Evolutionary conservation across 1,140 invertebrate genomes (phyloP), one percentile per base, ranked within the genome.

Genomic region (Diabrotica undecimpunctata): DNA sequence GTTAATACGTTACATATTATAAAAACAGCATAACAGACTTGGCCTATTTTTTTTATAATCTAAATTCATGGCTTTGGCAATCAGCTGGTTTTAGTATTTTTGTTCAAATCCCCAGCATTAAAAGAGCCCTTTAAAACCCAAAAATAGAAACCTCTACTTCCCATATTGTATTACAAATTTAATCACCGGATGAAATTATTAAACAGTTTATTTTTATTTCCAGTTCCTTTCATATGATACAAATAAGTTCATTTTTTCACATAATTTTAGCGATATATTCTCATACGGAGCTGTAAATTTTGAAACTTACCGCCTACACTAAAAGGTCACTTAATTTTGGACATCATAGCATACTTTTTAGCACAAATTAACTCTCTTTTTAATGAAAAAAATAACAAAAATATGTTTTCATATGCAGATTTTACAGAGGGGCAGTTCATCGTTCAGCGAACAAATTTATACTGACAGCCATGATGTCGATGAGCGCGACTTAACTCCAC

Each of bases 381-480:
- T 64, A 67, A 71, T 66, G 62, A 54, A 71, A 65, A 72, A 72
- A 58, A 68, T 61, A 64, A 60, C 41, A 62, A 72, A 74, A 71
- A 68, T 64, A 62, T 61, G 54, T 67, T 70, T 72, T 74, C 74
- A 74, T 74, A 65, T 71, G 63, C 37, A 62, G 79, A 80, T 82
- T 79, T 66, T 69, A 77, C 81, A 81, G 84, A 86, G 86, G 88
- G 88, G 89, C 87, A 90, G 87, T 85, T 84, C 88, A 90, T 89
- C 83, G 82, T 87, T 81, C 83, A 85, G 86, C 82, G 82, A 85
- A 88, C 88, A 90, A 87, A 90, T 91, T 88, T 91, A 91, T 91
- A 91, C 89, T 91, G 89, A 88, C 88, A 90, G 88, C 88, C 87
- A 90, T 89, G 85, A 87, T 89, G 87, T 85, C 83, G 85, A 85